phyloP scores from a whole-genome alignment of 2,797 vertebrate species.

The Hippopotamyrus pictus region DNA sequence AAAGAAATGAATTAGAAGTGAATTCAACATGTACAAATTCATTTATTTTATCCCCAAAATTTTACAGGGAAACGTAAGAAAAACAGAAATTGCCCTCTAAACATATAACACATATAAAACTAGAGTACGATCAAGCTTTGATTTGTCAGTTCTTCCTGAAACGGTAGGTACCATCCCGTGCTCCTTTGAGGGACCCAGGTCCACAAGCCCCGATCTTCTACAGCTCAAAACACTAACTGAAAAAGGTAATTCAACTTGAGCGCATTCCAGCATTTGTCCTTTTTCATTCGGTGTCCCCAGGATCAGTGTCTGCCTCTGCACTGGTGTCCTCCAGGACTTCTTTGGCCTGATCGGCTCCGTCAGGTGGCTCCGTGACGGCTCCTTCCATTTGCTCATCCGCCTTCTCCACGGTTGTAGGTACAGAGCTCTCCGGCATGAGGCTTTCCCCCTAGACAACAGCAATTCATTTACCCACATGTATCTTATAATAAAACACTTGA shows the following conservation, averaged over 20 bases:
- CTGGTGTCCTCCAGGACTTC: slow-evolving; percentile 24
- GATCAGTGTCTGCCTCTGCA: slow-evolving; percentile 21
- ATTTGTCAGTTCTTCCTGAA: not conserved
- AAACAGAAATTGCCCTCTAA: not conserved
- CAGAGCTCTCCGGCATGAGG: slow-evolving; percentile 11
- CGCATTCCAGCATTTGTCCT: not conserved
- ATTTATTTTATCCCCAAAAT: not conserved
- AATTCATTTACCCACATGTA: not conserved
- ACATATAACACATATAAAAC: not conserved
- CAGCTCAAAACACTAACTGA: not conserved
- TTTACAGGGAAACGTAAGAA: not conserved
- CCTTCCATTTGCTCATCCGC: slow-evolving; percentile 34
- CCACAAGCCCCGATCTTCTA: not conserved
- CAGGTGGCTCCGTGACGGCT: not conserved
- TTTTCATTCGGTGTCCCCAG: slow-evolving; percentile 23
- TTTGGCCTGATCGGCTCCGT: slow-evolving; percentile 2
- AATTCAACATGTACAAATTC: not conserved
- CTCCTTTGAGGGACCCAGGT: not conserved
- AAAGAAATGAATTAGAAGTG: not conserved
- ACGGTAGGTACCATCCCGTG: not conserved
- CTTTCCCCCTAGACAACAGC: slow-evolving; percentile 25
- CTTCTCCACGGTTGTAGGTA: slow-evolving; percentile 20
- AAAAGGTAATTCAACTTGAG: not conserved
- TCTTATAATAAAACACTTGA: not conserved
- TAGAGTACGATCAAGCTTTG: not conserved